Base-by-base conservation (phyloP, 92 coral and sea anemone species). In the Phymanthus crucifer region DNA sequence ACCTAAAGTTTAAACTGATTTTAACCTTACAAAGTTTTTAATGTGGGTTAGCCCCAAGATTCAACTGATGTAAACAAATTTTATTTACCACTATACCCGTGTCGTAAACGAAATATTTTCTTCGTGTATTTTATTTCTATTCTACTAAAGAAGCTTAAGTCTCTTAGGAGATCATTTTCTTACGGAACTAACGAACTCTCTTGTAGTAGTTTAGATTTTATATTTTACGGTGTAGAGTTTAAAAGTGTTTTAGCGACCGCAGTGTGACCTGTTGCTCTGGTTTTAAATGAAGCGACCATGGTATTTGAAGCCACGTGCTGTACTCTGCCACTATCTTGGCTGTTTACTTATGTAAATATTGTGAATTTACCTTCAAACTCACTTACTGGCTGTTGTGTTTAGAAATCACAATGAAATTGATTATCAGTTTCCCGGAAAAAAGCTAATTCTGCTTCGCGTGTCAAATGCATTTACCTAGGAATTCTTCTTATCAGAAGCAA, bases 231-330 rank as follows among this genome's bases (percentile, higher is more conserved):
- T 54, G 64, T 54, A 19, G 64, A 54, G 64, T 54, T 54, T 54
- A 21, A 40, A 74, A 34, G 27, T 73, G n/a, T 61, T 61, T 12
- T 61, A 29, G 43, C 23, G 72, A 61, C 72, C 72, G 46, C 72
- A 77, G 36, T 13, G 26, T 29, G 31, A 56, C 70, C 57, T 64
- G 67, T 38, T 78, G 82, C 82, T 43, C 38, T 19, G 61, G 82
- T 68, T 40, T 79, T 19, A 37, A 70, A 52, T 75, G 50, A 17
- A 80, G 50, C 84, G 68, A 80, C 84, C 29, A 31, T 70, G 84
- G 84, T 68, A 80, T 80, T 80, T 80, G 24, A 32, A n/a, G 78
- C 84, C 84, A 80, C 84, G 84, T 80, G 84, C 71, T 23, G 48
- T 18, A 32, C 71, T 29, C 32, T 18, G 32, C 21, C 54, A 23